Evolutionary conservation across 2,888 invertebrate species (phyloP).

Genomic region (Orchestes rusci): DNA sequence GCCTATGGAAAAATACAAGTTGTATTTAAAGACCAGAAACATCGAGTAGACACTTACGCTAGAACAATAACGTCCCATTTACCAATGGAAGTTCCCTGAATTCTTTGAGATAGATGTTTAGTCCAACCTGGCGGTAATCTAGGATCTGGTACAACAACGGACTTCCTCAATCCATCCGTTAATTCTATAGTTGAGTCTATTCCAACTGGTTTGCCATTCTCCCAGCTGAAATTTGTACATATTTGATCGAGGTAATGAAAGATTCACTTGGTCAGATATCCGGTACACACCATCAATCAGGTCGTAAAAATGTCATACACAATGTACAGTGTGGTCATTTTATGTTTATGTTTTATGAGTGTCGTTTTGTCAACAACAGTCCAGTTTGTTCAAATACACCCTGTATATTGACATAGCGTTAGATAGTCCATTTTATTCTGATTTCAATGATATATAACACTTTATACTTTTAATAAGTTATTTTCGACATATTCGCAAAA

Average conservation of each 20-base stretch:
- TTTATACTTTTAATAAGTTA: too few relatives aligned
- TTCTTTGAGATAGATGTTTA: conserved; percentile 68
- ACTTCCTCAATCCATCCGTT: conserved; percentile 43
- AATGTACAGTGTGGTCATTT: too few relatives aligned
- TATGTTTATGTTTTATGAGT: too few relatives aligned
- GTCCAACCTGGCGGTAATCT: conserved; percentile 69
- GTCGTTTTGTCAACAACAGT: too few relatives aligned
- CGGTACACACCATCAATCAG: too few relatives aligned
- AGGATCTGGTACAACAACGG: conserved; percentile 63
- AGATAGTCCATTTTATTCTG: too few relatives aligned
- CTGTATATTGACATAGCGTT: too few relatives aligned
- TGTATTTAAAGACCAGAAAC: neutral
- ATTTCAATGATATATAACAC: too few relatives aligned
- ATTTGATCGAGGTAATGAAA: neutral
- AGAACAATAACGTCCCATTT: conserved; percentile 78
- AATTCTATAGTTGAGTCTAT: conserved; percentile 43
- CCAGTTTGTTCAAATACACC: too few relatives aligned
- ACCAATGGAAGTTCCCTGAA: conserved; percentile 62
- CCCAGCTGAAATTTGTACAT: conserved; percentile 59
- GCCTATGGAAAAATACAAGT: conserved; percentile 37
- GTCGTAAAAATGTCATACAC: too few relatives aligned
- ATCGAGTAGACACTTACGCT: conserved; percentile 43
- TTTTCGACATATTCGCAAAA: too few relatives aligned
- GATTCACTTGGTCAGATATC: neutral
- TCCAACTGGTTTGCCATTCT: conserved; percentile 63